Evolutionary conservation across 1,140 invertebrate species (phyloP), one percentile per base, ranked within the genome.

Genomic region (Sinella curviseta): DNA sequence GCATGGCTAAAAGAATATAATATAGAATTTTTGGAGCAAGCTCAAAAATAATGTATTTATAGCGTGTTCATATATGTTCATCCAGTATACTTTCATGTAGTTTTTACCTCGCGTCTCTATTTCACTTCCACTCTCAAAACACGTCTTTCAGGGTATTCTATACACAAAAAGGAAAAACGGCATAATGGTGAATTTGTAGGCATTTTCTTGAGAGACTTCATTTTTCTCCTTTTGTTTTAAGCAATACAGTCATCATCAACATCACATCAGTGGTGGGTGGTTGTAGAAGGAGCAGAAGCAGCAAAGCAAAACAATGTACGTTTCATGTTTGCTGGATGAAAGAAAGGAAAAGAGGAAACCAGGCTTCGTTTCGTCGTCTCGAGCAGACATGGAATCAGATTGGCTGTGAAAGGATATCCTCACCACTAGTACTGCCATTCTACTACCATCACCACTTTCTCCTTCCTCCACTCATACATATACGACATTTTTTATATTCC

Each of bases 341-440:
- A 26, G 24, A n/a, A 65, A 65, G 26, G 20, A 20, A 65, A 65
- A 8, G 26, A 26, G 24, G 24, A 65, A 65, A 26, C 57, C 8
- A 65, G 24, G 57, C 39, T 48, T 48, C 8, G 20, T 48, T 48
- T 48, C 20, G 39, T 70, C 57, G 4, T 31, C 28, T 70, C 30
- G 24, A n/a, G 24, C 16, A 70, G 26, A 70, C 65, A 33, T 33
- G 65, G 8, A 70, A 70, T 70, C 65, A 70, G 65, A 70, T 70
- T 70, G 65, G 65, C 24, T 70, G 65, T 33, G 65, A 70, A n/a
- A 70, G 65, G 65, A 70, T 70, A 70, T 70, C 31, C 65, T 70
- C n/a, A 26, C 55, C 24, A 4, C 55, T 70, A 31, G 2, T 30
- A 65, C 57, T 65, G 16, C 26, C 57, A 12, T 65, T 65, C 14